These are phyloP conservation scores for Sminthopsis crassicaudata DNA, from an alignment of 2,113 vertebrate species.

Conservation along the genomic window DNA sequence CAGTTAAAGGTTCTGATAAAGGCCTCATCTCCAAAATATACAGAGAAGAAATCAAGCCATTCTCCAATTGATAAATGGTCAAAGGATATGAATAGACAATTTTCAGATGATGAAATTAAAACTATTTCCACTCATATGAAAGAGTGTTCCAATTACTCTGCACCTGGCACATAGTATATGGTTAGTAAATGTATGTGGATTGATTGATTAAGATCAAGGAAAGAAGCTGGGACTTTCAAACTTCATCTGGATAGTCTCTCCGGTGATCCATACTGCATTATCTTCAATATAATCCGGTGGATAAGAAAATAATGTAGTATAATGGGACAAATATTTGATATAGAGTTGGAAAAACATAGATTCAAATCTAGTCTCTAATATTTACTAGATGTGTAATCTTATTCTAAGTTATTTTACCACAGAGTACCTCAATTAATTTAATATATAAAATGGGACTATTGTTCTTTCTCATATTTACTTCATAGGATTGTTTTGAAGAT, in stretches of 20 bases:
- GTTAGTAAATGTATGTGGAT: background rate
- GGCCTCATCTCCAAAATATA: no score
- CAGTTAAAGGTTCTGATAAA: no score
- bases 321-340: background rate
- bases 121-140: no score
- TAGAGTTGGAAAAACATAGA: background rate
- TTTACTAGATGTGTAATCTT: background rate
- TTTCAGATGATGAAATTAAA: no score
- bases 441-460: background rate
- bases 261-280: background rate
- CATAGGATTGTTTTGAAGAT: background rate
- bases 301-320: background rate
- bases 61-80: no score
- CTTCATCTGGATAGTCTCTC: background rate
- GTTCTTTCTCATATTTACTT: background rate
- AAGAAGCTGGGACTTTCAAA: background rate
- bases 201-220: background rate
- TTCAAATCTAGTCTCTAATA: background rate
- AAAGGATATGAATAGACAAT: no score
- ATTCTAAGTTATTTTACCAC: background rate
- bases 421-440: background rate
- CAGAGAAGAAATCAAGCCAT: no score
- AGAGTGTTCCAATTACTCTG: no score
- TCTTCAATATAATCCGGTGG: background rate
- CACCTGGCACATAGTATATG: background rate